These are phyloP conservation scores for Calidris pugnax DNA, from an alignment of 2,113 vertebrate genomes.

Conservation along the genomic window DNA sequence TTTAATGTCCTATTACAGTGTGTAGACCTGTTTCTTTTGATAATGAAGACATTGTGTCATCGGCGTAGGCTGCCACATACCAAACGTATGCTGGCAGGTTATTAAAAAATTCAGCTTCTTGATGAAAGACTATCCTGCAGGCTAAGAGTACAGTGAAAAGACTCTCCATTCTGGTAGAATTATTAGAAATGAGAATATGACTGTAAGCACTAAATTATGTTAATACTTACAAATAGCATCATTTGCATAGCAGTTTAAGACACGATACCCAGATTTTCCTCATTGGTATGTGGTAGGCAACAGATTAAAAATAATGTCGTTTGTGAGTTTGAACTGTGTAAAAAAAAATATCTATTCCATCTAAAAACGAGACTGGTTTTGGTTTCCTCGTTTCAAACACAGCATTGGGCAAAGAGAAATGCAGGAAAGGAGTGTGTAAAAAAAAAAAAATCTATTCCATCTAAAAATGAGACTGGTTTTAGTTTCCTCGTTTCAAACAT, in stretches of 20 bases:
- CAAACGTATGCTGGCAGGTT: slow-evolving; percentile 82
- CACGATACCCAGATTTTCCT: slow-evolving; percentile 68
- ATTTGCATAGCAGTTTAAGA: slow-evolving; percentile 85
- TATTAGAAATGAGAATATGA: slow-evolving; percentile 84
- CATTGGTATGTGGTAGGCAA: slow-evolving; percentile 68
- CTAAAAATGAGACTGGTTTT: slow-evolving; percentile 23
- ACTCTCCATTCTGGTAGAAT: slow-evolving; percentile 78
- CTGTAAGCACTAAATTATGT: slow-evolving; percentile 86
- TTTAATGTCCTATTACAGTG: slow-evolving; percentile 78
- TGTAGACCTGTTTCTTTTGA: slow-evolving; percentile 77
- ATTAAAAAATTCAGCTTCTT: slow-evolving; percentile 84
- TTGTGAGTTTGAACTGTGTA: slow-evolving; percentile 27
- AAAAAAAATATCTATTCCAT: slow-evolving; percentile 11
- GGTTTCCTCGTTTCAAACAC: not conserved
- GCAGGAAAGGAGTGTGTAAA: too few species aligned
- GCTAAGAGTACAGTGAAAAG: slow-evolving; percentile 80
- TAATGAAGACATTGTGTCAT: slow-evolving; percentile 82
- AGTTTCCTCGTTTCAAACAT: not conserved
- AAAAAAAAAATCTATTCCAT: slow-evolving; percentile 7
- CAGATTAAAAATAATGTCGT: slow-evolving; percentile 73
- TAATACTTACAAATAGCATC: slow-evolving; percentile 84
- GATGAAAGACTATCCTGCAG: slow-evolving; percentile 87
- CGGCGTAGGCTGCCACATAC: slow-evolving; percentile 67
- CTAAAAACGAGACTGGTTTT: slow-evolving; percentile 23
- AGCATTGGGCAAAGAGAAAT: not conserved